These are phyloP conservation scores for Labeo catla DNA, from an alignment of 2,113 vertebrate species.

Conservation along the genomic window DNA sequence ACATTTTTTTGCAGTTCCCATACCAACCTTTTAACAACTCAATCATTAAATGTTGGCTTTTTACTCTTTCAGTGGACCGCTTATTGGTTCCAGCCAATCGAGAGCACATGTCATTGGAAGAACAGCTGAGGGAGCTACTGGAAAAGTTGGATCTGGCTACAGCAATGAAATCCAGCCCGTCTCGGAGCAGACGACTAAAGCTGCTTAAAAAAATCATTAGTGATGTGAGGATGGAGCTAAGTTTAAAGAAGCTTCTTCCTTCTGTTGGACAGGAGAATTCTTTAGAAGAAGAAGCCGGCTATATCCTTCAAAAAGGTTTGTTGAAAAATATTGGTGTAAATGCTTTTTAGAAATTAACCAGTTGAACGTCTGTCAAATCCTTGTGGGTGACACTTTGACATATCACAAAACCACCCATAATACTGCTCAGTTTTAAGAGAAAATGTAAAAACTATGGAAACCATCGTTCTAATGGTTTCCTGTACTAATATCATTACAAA, in stretches of 20 bases:
- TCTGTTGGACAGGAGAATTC: slow-evolving; percentile 73
- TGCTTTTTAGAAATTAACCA: not conserved
- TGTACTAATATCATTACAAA: no score
- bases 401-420: no score
- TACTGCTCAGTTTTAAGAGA: no score
- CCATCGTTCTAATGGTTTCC: no score
- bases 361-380: not conserved
- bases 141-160: slow-evolving; percentile 93
- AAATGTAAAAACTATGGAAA: no score
- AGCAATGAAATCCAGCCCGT: slow-evolving; percentile 95
- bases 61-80: slow-evolving; percentile 83
- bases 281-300: slow-evolving; percentile 72
- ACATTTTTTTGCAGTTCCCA: not conserved
- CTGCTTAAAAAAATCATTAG: slow-evolving; percentile 92
- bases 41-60: not conserved
- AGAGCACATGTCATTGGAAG: slow-evolving; percentile 83
- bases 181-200: slow-evolving; percentile 92
- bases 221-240: slow-evolving; percentile 84
- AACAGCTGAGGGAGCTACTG: slow-evolving; percentile 90
- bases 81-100: slow-evolving; percentile 87
- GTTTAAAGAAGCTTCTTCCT: slow-evolving; percentile 79
- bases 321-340: not conserved
- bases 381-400: not conserved
- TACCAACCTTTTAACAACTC: not conserved
- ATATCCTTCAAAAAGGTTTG: slow-evolving; percentile 81